Evolutionary conservation across 2,113 vertebrate species (phyloP).

Genomic region (Bucco capensis): DNA sequence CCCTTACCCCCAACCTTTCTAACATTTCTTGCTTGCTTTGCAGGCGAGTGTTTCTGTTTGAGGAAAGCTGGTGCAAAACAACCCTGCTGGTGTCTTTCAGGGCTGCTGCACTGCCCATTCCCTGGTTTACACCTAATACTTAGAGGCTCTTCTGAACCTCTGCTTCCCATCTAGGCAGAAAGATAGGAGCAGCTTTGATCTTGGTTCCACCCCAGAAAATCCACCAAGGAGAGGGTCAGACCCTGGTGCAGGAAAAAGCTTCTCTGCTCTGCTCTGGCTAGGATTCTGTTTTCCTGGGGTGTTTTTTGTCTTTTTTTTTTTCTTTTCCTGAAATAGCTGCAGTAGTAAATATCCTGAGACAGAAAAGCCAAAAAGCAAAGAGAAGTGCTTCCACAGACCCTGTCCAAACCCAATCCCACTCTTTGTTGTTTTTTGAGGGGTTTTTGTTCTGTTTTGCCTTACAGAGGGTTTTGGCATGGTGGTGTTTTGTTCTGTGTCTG

Average conservation of each 20-base stretch:
- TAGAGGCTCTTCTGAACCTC: not conserved
- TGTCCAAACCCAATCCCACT: not conserved
- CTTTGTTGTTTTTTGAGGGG: not conserved
- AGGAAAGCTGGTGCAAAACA: not conserved
- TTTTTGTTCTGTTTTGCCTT: not conserved
- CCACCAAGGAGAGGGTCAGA: accelerated
- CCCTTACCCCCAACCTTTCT: accelerated
- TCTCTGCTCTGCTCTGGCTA: not conserved
- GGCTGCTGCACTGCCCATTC: accelerated
- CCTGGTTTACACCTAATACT: not conserved
- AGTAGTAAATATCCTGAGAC: not conserved
- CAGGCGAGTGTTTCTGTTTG: not conserved
- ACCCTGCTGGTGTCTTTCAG: not conserved
- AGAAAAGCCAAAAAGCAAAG: not conserved
- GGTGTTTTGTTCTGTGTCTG: conserved; percentile 25
- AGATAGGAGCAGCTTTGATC: not conserved
- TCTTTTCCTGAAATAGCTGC: not conserved
- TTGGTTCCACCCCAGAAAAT: not conserved
- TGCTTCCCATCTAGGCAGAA: not conserved
- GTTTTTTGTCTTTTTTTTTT: not conserved
- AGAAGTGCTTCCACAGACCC: not conserved
- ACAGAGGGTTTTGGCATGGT: not conserved
- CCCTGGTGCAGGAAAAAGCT: not conserved
- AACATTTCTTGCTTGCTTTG: not conserved
- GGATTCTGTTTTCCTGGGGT: not conserved